Base-by-base conservation (phyloP, 1,140 invertebrate genomes). In the Anastrepha ludens region DNA sequence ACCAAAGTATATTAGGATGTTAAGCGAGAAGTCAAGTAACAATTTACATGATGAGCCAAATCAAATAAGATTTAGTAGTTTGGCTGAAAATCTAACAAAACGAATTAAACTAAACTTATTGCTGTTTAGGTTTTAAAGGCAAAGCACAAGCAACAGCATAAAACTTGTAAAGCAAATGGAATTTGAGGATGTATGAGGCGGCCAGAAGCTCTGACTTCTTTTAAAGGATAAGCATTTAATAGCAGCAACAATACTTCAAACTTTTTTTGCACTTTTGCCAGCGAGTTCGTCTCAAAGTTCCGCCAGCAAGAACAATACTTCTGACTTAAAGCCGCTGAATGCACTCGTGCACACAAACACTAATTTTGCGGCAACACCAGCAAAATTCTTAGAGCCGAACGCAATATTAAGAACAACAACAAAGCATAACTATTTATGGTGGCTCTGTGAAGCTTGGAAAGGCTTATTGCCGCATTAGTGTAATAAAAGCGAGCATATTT, bases 391-490 rank as follows among this genome's bases (percentile, higher is more conserved):
- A 41, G 5, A 44, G 11, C 67, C 5, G n/a, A 17, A 62, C 4
- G 60, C 60, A 62, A 8, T 13, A 62, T 8, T 15, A 13, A n/a
- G 15, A 41, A 41, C 13, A 74, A 58, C 17, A 81, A 55, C 9
- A 50, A 81, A 55, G 7, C 50, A 29, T n/a, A 55, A 81, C 7
- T 81, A n/a, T 81, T 81, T 81, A 81, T 29, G 44, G 74, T 81
- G 20, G 47, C 74, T 81, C 47, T 20, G 13, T 29, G 74, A 7
- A 17, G 74, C 74, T 58, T 81, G 74, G 44, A 50, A n/a, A 29
- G 47, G 74, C 74, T 81, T 81, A 81, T 81, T 55, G 74, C 74
- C 74, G 47, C 74, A 81, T 81, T 81, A 81, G 74, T n/a, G 74
- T 41, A 81, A 41, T 81, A 81, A 81, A 81, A 20, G 50, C 47